These are phyloP conservation scores for Chironomus tepperi DNA, from an alignment of 1,140 invertebrate species.

Conservation along the genomic window DNA sequence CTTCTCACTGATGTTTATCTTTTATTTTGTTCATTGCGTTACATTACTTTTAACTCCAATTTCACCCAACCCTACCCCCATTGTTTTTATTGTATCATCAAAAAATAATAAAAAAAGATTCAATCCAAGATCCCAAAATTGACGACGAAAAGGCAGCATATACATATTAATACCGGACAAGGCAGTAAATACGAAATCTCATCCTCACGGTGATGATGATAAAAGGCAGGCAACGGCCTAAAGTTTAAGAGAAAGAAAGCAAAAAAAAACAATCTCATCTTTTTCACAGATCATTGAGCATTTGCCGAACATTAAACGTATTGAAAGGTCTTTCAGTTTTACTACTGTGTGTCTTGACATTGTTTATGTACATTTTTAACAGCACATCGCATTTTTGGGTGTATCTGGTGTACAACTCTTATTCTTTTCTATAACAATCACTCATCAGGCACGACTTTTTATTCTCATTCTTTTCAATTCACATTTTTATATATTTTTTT, in stretches of 20 bases:
- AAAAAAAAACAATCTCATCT: background rate
- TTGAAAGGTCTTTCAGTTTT: conserved; percentile 17
- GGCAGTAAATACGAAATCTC: background rate
- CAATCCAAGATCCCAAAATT: background rate
- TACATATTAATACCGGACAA: no score
- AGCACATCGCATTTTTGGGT: background rate
- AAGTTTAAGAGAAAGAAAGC: background rate
- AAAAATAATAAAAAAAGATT: conserved; percentile 18
- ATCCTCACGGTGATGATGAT: background rate
- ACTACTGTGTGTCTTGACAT: background rate
- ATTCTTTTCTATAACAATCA: conserved; percentile 15
- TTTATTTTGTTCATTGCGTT: background rate
- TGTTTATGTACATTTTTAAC: background rate
- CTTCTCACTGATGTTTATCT: background rate
- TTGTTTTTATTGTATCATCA: conserved; percentile 21
- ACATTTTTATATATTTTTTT: background rate
- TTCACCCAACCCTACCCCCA: background rate
- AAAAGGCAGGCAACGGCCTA: background rate
- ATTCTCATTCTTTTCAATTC: background rate
- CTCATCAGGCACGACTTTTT: conserved; percentile 22
- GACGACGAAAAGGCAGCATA: no score
- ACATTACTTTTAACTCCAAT: no score
- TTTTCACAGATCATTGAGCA: conserved; percentile 18
- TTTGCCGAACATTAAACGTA: conserved; percentile 22
- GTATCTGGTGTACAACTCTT: background rate